A percentile compares a stretch with the other conserved stretches of the same genome.
phyloP scores from a whole-genome alignment of 2,888 invertebrate species.

The Sympetrum striolatum region DNA sequence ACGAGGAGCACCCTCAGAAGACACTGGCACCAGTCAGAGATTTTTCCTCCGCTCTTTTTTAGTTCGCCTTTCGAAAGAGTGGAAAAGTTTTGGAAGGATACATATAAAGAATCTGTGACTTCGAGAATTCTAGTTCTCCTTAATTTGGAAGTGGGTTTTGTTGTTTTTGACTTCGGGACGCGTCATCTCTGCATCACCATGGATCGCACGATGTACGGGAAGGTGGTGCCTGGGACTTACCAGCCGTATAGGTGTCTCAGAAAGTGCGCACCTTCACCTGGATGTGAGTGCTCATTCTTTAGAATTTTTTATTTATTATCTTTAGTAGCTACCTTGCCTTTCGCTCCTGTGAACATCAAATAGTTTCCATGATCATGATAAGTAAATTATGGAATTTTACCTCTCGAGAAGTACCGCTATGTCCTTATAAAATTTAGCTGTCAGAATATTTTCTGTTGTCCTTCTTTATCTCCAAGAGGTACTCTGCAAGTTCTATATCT shows the following conservation, averaged over 20 bases:
- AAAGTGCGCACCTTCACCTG: constrained; percentile 59
- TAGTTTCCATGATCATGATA: no score
- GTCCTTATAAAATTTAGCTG: no score
- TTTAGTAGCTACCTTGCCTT: not conserved
- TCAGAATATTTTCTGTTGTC: no score
- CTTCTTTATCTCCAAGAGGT: no score
- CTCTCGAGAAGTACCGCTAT: no score
- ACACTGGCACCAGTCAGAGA: not conserved
- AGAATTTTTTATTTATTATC: not conserved
- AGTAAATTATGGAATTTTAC: no score
- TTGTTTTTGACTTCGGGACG: not conserved
- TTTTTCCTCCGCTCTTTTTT: not conserved
- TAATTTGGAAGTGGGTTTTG: no score
- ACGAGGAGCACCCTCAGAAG: not conserved
- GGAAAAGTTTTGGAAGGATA: not conserved
- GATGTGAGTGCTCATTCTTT: constrained; percentile 51
- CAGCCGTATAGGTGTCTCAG: constrained; percentile 86
- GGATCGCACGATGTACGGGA: constrained; percentile 92
- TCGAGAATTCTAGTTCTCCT: no score
- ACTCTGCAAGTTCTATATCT: no score
- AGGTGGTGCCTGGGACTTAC: constrained; percentile 82
- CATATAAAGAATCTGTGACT: not conserved
- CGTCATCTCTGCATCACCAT: constrained; percentile 61
- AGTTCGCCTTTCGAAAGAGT: not conserved
- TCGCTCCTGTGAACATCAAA: not conserved